Conservation (phyloP, 2,888 invertebrate genomes). For the Linnaemya vulpina region DNA sequence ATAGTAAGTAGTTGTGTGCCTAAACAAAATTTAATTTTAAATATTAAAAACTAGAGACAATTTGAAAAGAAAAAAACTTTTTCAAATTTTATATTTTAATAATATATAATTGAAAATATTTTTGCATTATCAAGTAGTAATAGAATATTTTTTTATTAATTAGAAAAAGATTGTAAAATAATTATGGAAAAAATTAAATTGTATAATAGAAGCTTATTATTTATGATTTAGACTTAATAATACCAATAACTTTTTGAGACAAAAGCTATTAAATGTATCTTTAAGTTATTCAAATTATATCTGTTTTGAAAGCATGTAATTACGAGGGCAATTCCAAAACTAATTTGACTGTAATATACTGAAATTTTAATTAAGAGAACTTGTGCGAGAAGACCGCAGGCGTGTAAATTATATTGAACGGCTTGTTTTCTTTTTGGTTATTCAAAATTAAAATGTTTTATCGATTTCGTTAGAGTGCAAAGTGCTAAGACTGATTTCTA, state of each 20-base stretch:
- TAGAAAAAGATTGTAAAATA: conserved; percentile 29
- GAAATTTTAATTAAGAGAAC: no score
- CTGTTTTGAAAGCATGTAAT: background rate
- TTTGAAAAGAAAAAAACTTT: conserved; percentile 13
- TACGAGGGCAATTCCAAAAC: conserved; percentile 1
- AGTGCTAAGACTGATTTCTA: no score
- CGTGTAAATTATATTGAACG: no score
- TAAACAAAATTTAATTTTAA: conserved; percentile 66
- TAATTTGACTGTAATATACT: no score
- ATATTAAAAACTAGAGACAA: conserved; percentile 29
- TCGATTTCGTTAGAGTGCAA: no score
- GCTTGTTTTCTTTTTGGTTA: no score
- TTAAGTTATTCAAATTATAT: background rate
- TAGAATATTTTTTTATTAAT: background rate
- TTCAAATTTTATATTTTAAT: conserved; percentile 46
- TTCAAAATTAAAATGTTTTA: no score
- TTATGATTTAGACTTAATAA: background rate
- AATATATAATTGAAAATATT: conserved; percentile 46
- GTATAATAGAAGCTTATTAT: background rate
- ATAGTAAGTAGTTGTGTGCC: conserved; percentile 70
- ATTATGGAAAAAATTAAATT: background rate
- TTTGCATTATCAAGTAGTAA: conserved; percentile 34
- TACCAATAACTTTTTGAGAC: background rate
- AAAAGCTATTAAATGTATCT: background rate
- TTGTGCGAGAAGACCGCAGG: no score